Evolutionary conservation across 2,888 invertebrate species (phyloP).

Genomic region (Pemphredon lugubris): DNA sequence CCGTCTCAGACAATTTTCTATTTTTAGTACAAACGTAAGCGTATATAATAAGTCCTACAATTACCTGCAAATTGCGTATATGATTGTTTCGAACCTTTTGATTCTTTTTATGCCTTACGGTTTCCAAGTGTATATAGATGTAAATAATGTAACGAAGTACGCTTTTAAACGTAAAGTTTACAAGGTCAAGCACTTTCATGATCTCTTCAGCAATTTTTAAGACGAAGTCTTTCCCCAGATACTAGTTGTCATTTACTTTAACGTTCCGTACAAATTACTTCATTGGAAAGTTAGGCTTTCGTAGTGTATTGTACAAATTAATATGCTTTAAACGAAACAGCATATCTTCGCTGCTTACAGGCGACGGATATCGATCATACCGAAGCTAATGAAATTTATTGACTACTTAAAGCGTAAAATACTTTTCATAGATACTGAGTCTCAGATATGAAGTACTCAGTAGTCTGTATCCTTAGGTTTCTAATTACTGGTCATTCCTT

Average conservation of each 20-base stretch:
- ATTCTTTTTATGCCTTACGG: background rate
- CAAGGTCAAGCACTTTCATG: conserved; percentile 28
- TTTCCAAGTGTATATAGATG: conserved; percentile 30
- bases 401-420: too few relatives aligned
- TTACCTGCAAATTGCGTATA: conserved; percentile 8
- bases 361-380: too few relatives aligned
- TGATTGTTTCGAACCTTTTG: conserved; percentile 9
- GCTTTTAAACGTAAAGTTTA: conserved; percentile 37
- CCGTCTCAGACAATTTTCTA: conserved; percentile 11
- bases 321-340: conserved; percentile 23
- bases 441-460: too few relatives aligned
- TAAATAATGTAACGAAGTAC: conserved; percentile 36
- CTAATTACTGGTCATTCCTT: background rate
- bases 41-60: conserved; percentile 7
- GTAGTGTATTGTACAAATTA: conserved; percentile 27
- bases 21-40: conserved; percentile 25
- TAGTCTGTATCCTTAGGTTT: conserved; percentile 1
- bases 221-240: conserved; percentile 17
- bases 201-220: conserved; percentile 32
- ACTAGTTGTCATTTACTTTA: conserved; percentile 12
- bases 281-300: conserved; percentile 10
- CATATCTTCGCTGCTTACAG: background rate
- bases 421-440: too few relatives aligned
- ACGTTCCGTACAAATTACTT: conserved; percentile 9
- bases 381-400: too few relatives aligned